Base-by-base conservation (phyloP, 1,140 invertebrate species). In the Coptotermes formosanus region DNA sequence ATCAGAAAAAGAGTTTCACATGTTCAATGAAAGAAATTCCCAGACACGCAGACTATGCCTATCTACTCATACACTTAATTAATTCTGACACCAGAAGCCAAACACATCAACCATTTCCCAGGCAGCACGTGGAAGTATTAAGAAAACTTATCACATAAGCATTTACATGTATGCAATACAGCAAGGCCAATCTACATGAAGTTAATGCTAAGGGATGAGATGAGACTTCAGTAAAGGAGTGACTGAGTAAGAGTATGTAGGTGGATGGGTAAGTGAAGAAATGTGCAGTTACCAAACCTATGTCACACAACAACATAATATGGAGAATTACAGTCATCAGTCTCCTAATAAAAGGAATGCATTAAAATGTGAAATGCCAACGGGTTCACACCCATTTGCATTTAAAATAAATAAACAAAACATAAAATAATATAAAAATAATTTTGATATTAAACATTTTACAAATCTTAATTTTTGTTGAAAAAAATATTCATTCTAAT, bases 1-100 rank as follows among this genome's bases (percentile, higher is more conserved):
- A 92, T 91, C 84, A 85, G 44, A 45, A 38, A 23, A 2, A 19
- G 19, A 38, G 82, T 55, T 21, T 43, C 21, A 45, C 64, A 30
- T 16, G 21, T 30, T 9, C 81, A 9, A 45, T 30, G 38, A 25
- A 25, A 83, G 7, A 45, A 45, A 12, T n/a, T 32, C 25, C 7
- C 12, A n/a, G 82, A 9, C 82, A 83, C 44, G 43, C 82, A 83
- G 44, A 83, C 0, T 6, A 38, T 83, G 38, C 82, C 25, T 55
- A 11, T 83, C 82, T 43, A 84, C 82, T 38, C 38, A 84, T n/a
- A 75, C 75, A 82, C 8, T 59, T 23, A 59, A 59, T 14, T 38
- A 75, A 75, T 11, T 75, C 25, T 30, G 64, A 75, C 25, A 75
- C 64, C n/a, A 30, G 19, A 75, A 75, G 64, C 30, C 64, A 75